Conservation (phyloP, 2,888 invertebrate genomes). For the Nipponacmea schrenckii region DNA sequence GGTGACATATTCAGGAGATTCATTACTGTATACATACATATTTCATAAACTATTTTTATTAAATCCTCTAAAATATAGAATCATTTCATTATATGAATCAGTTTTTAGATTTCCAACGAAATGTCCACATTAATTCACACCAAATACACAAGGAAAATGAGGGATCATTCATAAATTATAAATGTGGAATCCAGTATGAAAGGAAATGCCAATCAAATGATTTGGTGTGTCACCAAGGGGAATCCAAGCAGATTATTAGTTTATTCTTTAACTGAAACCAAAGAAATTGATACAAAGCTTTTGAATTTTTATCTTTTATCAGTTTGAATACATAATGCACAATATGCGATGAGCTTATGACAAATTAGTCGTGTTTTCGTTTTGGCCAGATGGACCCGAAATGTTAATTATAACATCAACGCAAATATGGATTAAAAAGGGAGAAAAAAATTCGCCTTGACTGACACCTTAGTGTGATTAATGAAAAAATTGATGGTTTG, state of each 20-base stretch:
- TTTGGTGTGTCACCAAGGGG: neutral
- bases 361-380: neutral
- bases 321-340: conserved; percentile 4
- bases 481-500: conserved; percentile 1
- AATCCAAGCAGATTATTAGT: neutral
- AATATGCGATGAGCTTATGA: conserved; percentile 7
- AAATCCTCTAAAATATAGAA: too few species aligned
- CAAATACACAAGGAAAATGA: too few species aligned
- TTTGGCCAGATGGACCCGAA: conserved; percentile 1
- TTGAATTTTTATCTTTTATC: neutral
- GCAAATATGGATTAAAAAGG: neutral
- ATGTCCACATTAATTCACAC: too few species aligned
- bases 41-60: too few species aligned
- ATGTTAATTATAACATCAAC: conserved; percentile 8
- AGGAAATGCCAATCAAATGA: neutral
- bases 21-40: too few species aligned
- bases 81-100: too few species aligned
- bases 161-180: too few species aligned
- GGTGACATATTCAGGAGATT: too few species aligned
- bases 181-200: neutral
- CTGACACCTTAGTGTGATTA: conserved; percentile 6
- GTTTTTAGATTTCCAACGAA: too few species aligned
- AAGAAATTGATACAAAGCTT: conserved; percentile 6
- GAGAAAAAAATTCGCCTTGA: neutral
- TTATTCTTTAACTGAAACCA: conserved; percentile 6